Evolutionary conservation across 1,140 invertebrate genomes (phyloP).

Genomic region (Heliconius hewitsoni): DNA sequence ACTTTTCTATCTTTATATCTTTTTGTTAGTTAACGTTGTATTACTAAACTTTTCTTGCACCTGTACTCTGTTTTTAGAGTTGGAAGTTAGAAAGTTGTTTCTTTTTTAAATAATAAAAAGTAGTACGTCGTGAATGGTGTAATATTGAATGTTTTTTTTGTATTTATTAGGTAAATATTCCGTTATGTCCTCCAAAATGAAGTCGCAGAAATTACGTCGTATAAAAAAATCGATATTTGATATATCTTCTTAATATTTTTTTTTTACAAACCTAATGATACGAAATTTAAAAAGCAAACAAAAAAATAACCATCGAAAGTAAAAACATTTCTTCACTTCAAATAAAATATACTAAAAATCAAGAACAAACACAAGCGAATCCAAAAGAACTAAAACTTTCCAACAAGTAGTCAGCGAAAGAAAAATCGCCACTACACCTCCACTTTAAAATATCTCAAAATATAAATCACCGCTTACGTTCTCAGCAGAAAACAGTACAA

Average conservation of each 20-base stretch:
- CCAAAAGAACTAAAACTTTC: not conserved
- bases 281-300: not conserved
- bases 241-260: no score
- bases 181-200: no score
- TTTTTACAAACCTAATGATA: no score
- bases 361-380: not conserved
- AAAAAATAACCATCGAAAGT: not conserved
- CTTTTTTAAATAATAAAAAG: not conserved
- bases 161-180: no score
- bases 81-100: not conserved
- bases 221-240: no score
- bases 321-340: not conserved
- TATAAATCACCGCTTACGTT: constrained; percentile 14
- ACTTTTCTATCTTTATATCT: constrained; percentile 1
- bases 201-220: no score
- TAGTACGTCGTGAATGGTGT: not conserved
- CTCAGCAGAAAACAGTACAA: constrained; percentile 25
- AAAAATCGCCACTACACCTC: constrained; percentile 18
- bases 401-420: constrained; percentile 7
- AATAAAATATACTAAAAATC: not conserved
- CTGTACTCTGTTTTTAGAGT: not conserved
- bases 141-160: no score
- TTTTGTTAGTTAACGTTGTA: not conserved
- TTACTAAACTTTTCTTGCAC: not conserved
- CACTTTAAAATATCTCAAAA: constrained; percentile 14